phyloP scores from a whole-genome alignment of 1,140 invertebrate species.

The Pseudomyrmex dendroicus region DNA sequence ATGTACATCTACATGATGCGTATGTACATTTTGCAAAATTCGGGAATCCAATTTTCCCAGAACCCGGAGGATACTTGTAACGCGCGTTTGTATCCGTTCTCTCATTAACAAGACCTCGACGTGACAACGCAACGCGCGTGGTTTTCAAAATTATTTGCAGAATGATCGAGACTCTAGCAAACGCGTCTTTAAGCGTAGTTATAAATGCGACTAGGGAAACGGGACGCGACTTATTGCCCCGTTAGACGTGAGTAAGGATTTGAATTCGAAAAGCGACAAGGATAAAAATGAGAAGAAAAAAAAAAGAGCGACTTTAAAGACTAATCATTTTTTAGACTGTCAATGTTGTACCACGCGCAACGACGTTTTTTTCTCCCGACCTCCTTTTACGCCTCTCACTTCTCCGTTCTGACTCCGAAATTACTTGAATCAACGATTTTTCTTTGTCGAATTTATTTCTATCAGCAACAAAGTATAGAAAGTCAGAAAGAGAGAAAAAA shows the following conservation, averaged over 20 bases:
- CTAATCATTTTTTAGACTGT: conserved; percentile 41
- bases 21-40: conserved; percentile 11
- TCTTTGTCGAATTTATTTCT: not conserved
- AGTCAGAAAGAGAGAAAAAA: not conserved
- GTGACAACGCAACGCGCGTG: conserved; percentile 3
- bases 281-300: not conserved
- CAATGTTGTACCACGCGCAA: not conserved
- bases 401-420: not conserved
- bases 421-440: conserved; percentile 34
- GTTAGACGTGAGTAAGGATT: conserved; percentile 44
- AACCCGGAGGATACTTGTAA: not conserved
- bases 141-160: conserved; percentile 47
- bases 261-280: not conserved
- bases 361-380: not conserved
- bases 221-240: conserved; percentile 32
- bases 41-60: not conserved
- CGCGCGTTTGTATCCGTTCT: not conserved
- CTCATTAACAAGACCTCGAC: conserved; percentile 35
- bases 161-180: conserved; percentile 36
- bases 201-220: conserved; percentile 28
- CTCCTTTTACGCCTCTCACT: not conserved
- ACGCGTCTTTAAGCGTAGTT: conserved; percentile 28
- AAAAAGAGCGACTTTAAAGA: conserved; percentile 21
- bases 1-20: too few species aligned
- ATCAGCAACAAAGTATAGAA: not conserved